Conservation (phyloP, 1,140 invertebrate species). For the Campoletis sonorensis region DNA sequence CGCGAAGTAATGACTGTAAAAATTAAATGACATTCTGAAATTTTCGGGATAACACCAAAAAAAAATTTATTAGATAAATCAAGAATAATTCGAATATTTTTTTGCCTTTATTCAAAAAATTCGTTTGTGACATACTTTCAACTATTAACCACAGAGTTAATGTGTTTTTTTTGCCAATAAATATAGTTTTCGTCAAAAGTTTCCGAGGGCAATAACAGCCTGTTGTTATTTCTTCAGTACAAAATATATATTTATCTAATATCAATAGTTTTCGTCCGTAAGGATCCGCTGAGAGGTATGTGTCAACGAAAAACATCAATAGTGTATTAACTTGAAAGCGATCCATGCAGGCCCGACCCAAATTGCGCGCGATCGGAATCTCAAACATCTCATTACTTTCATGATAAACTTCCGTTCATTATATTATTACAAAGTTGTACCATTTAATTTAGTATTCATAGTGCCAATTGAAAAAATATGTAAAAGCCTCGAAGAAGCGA, state of each 20-base stretch:
- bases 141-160: no score
- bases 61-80: no score
- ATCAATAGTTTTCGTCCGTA: neutral
- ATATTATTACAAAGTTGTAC: constrained; percentile 18
- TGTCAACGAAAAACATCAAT: constrained; percentile 1
- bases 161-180: no score
- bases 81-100: neutral
- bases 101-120: neutral
- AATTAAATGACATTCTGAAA: no score
- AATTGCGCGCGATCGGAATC: constrained; percentile 68
- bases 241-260: no score
- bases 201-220: no score
- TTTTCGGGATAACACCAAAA: no score
- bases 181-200: no score
- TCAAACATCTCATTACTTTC: constrained; percentile 10
- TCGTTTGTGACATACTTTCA: no score
- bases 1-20: no score
- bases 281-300: no score
- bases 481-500: constrained; percentile 60
- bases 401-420: constrained; percentile 46
- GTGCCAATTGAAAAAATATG: constrained; percentile 38
- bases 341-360: constrained; percentile 75
- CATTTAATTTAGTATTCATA: neutral
- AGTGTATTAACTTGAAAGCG: constrained; percentile 56
- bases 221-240: no score